Evolutionary conservation across 2,113 vertebrate species (phyloP).

Genomic region (Anarhynchus alexandrinus): DNA sequence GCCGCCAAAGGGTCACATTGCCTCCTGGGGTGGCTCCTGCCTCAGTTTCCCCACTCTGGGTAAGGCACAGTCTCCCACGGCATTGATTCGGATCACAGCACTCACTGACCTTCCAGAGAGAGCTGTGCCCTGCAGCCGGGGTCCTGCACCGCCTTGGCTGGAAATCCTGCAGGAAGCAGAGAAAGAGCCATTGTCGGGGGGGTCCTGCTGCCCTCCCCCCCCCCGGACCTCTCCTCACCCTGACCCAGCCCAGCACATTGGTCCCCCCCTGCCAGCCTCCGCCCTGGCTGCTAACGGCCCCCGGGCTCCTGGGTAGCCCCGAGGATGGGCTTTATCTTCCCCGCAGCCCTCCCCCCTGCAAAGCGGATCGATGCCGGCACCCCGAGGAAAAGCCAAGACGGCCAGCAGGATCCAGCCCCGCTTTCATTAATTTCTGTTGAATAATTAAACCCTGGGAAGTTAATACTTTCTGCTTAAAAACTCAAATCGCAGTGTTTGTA

Average conservation of each 20-base stretch:
- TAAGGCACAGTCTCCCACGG: accelerated
- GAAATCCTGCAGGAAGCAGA: neutral
- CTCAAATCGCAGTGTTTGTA: slow-evolving; percentile 44
- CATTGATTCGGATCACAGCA: accelerated
- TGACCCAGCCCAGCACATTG: neutral
- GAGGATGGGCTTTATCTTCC: neutral
- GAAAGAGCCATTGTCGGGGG: neutral
- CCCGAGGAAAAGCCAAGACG: neutral
- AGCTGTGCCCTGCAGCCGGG: accelerated
- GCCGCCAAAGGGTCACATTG: neutral
- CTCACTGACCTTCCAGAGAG: neutral
- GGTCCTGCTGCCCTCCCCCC: accelerated
- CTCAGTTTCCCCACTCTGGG: neutral
- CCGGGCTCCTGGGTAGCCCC: neutral
- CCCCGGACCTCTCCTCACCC: neutral
- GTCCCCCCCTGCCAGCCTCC: neutral
- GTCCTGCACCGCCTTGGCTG: neutral
- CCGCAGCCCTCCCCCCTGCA: neutral
- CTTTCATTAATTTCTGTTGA: slow-evolving; percentile 70
- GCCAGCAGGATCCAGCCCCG: neutral
- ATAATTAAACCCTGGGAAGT: slow-evolving; percentile 75
- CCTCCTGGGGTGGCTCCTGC: neutral
- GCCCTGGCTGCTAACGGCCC: neutral
- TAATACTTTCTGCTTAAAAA: slow-evolving; percentile 63
- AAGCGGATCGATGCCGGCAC: neutral